These are phyloP conservation scores for Agonopterix alstromeriana DNA, from an alignment of 2,888 invertebrate species.

Conservation along the genomic window DNA sequence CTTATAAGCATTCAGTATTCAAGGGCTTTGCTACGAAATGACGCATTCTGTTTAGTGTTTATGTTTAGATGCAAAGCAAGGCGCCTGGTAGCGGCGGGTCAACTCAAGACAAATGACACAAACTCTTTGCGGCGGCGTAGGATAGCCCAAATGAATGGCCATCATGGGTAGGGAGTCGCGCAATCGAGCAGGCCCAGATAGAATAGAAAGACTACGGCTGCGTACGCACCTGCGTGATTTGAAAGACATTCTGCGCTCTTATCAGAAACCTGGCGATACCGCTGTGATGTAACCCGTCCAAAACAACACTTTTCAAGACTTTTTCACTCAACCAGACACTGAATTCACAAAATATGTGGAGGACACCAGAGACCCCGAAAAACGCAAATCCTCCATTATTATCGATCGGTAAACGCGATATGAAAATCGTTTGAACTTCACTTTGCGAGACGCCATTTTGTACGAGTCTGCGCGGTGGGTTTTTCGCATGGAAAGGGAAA, in stretches of 20 bases:
- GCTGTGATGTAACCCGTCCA: constrained; percentile 71
- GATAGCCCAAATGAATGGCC: constrained; percentile 75
- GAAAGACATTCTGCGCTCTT: constrained; percentile 69
- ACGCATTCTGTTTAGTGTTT: constrained; percentile 49
- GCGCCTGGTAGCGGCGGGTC: constrained; percentile 47
- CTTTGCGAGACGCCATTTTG: constrained; percentile 80
- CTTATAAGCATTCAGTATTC: background rate
- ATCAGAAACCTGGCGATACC: constrained; percentile 57
- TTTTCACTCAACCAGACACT: constrained; percentile 58
- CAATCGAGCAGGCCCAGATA: constrained; percentile 93
- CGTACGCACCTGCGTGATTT: constrained; percentile 96
- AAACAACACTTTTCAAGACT: constrained; percentile 68
- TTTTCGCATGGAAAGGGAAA: constrained; percentile 72
- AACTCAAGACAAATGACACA: constrained; percentile 67
- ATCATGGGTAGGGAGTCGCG: constrained; percentile 73
- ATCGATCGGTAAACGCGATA: constrained; percentile 80
- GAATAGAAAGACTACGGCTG: constrained; percentile 92
- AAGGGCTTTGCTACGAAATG: constrained; percentile 17
- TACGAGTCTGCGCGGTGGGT: constrained; percentile 81
- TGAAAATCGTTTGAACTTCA: constrained; percentile 65
- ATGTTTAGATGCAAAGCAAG: constrained; percentile 60
- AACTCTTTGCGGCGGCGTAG: constrained; percentile 76
- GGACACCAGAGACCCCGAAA: constrained; percentile 67
- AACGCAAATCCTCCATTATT: constrained; percentile 73
- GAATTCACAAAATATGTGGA: constrained; percentile 56